Conservation (phyloP, 2,888 invertebrate species). For the Eupithecia inturbata region DNA sequence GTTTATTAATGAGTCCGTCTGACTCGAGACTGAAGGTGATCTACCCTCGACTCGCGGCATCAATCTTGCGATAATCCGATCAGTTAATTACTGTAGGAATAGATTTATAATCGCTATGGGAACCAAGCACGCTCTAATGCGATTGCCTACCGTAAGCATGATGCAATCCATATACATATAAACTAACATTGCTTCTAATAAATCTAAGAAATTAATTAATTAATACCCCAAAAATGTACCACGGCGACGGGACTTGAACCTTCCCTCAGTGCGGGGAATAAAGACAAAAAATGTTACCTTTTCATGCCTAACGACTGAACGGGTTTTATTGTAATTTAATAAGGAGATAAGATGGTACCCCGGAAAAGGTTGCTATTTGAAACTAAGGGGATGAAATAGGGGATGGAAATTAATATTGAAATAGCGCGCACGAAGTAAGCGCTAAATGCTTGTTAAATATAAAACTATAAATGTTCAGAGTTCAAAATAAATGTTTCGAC, state of each 20-base stretch:
- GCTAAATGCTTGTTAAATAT: neutral
- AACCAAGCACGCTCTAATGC: neutral
- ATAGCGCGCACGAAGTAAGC: neutral
- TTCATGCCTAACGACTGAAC: too few relatives aligned
- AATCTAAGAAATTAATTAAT: too few relatives aligned
- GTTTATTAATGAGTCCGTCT: slow-evolving; percentile 57
- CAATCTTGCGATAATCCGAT: slow-evolving; percentile 69
- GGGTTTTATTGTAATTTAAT: too few relatives aligned
- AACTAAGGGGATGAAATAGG: too few relatives aligned
- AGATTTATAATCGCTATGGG: slow-evolving; percentile 46
- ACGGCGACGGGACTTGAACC: too few relatives aligned
- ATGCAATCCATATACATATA: neutral
- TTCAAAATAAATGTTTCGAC: neutral
- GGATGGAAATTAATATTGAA: neutral
- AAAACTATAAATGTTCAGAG: neutral
- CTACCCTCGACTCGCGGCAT: slow-evolving; percentile 68
- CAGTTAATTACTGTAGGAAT: slow-evolving; percentile 56
- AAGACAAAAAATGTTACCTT: too few relatives aligned
- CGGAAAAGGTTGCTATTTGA: too few relatives aligned
- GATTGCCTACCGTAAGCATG: neutral
- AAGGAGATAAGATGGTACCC: too few relatives aligned
- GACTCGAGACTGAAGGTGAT: slow-evolving; percentile 65
- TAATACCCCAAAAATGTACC: too few relatives aligned
- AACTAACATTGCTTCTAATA: neutral
- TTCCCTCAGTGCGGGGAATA: too few relatives aligned